A percentile compares a stretch with the other conserved stretches of the same genome.
Conservation (phyloP, 2,113 vertebrate species). For the Brevimyrus niger region DNA sequence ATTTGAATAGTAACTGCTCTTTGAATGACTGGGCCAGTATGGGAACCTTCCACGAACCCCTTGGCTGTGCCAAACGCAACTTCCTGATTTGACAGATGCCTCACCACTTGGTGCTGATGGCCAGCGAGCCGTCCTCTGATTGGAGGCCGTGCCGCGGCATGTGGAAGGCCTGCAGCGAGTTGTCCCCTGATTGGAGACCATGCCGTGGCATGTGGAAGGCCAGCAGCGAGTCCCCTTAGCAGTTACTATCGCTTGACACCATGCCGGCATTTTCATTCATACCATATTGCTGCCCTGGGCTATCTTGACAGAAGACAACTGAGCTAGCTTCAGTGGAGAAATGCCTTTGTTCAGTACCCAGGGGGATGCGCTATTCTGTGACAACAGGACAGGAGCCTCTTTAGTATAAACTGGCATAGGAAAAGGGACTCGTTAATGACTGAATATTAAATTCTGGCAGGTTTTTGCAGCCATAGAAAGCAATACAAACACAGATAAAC, state of each 20-base stretch:
- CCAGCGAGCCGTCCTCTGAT: not conserved
- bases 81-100: not conserved
- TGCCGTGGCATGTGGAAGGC: not conserved
- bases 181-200: not conserved
- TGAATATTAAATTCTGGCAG: not conserved
- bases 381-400: not conserved
- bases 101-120: not conserved
- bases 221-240: not conserved
- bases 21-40: not conserved
- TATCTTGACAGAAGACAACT: not conserved
- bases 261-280: slow-evolving; percentile 2
- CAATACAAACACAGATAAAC: not conserved
- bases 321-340: not conserved
- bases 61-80: not conserved
- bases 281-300: not conserved
- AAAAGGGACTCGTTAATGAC: not conserved
- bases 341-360: not conserved
- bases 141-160: not conserved
- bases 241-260: not conserved
- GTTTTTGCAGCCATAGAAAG: not conserved
- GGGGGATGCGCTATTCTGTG: not conserved
- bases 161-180: not conserved
- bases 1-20: not conserved
- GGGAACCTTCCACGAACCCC: not conserved
- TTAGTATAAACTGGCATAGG: not conserved